Evolutionary conservation across 2,888 invertebrate species (phyloP).

Genomic region (Petrophora chlorosata): DNA sequence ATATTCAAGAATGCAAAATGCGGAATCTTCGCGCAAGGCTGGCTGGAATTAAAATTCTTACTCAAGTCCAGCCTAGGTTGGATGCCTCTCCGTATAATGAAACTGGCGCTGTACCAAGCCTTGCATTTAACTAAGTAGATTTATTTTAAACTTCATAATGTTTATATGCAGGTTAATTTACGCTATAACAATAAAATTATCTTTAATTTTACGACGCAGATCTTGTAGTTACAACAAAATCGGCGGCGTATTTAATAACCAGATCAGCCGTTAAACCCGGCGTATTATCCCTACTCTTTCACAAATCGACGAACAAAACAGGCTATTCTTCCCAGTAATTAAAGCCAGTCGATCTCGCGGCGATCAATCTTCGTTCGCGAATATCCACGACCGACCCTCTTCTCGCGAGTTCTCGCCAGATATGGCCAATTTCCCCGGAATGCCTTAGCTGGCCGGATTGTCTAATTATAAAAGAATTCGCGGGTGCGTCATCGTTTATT

Average conservation of each 20-base stretch:
- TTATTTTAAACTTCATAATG: conserved; percentile 1
- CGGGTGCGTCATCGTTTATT: conserved; percentile 53
- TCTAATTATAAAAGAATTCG: conserved; percentile 59
- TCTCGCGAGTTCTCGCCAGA: conserved; percentile 27
- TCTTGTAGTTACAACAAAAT: neutral
- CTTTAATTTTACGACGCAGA: conserved; percentile 4
- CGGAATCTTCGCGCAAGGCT: neutral
- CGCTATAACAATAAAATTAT: conserved; percentile 1
- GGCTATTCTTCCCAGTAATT: conserved; percentile 41
- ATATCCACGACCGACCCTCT: conserved; percentile 30
- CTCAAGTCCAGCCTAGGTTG: conserved; percentile 3
- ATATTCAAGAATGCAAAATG: neutral
- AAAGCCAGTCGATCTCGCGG: conserved; percentile 40
- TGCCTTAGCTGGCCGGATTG: conserved; percentile 42
- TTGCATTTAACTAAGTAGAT: too few species aligned
- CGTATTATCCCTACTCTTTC: conserved; percentile 23
- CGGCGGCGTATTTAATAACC: conserved; percentile 7
- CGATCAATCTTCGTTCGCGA: conserved; percentile 50
- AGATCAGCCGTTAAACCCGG: conserved; percentile 22
- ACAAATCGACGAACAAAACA: conserved; percentile 14
- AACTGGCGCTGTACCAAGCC: conserved; percentile 10
- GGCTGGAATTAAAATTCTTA: conserved; percentile 6
- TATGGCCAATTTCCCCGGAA: conserved; percentile 45
- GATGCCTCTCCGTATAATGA: conserved; percentile 2
- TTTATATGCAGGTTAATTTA: neutral